Evolutionary conservation across 2,797 vertebrate genomes (phyloP), one percentile per base, ranked within the genome.

Genomic region (Semotilus atromaculatus): DNA sequence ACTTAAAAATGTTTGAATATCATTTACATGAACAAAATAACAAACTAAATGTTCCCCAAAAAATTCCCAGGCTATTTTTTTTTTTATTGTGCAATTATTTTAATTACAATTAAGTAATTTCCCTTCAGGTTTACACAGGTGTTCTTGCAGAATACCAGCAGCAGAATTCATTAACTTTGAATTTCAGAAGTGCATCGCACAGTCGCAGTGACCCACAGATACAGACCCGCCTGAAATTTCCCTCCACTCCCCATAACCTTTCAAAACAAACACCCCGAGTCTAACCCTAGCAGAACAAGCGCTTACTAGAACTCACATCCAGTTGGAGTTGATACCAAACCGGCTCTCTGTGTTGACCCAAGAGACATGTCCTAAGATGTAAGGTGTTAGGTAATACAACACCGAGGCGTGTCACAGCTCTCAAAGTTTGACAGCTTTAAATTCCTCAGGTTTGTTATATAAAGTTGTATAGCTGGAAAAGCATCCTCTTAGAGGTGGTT

Each of bases 201-300:
- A 73, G 64, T 77, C 29, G 13, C 70, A n/a, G 36, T 79, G 82
- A 73, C 62, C 66, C 67, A 45, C 68, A 60, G 81, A 45, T 51
- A 5, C n/a, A 73, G 1, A 55, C 10, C 73, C 64, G 83, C 85
- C 83, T 89, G 88, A 90, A 90, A 81, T 82, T 89, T 91, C 87
- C 89, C 81, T 87, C 60, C 1, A 1, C 78, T 88, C 76, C 14
- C 60, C 82, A 55, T 86, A 82, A 77, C 77, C 87, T 85, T 88
- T 83, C 43, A 70, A 74, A 91, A 89, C 90, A 87, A 85, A 88
- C 88, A 60, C 55, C 55, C 16, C 14, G 13, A 48, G 14, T 51
- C 31, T 38, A 53, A 16, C 40, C 38, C 29, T 13, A 51, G 40
- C 45, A 67, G 23, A 43, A 40, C 6, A 4, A 58, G 19, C 2